Base-by-base conservation (phyloP, 2,113 vertebrate species). In the Colinus virginianus region DNA sequence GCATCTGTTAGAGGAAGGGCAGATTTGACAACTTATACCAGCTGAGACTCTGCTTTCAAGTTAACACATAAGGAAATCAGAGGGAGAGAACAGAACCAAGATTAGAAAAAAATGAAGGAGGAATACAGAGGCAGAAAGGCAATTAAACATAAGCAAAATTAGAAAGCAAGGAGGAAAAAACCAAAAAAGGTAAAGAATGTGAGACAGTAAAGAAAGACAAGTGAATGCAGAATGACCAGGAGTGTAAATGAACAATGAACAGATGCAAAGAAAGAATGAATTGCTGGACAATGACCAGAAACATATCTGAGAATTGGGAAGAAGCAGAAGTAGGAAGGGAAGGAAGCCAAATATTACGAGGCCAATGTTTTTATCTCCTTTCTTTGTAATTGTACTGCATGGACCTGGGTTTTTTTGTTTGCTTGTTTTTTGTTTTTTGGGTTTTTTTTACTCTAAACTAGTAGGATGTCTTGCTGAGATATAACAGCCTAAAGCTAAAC, bases 251-350 rank as follows among this genome's bases (percentile, higher is more conserved):
- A 88, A 77, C 23, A 49, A 63, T 4, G 63, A 83, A 59, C 83
- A 95, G 86, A 90, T 94, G 90, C 11, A 1, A 88, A 61, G 53
- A 48, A 46, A 77, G 58, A 80, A 88, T 91, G 72, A 93, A 94
- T 88, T 58, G 76, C 70, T 95, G 93, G 93, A 86, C 43, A 48
- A 25, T 22, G 22, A 72, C 89, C 91, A 96, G 75, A 90, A 89
- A 87, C 8, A 17, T 74, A 74, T 89, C 89, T 51, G 81, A 90
- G 71, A 80, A 78, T 2, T 70, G 81, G 70, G 81, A 79, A 90
- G 75, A 87, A 42, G 42, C 74, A 92, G 67, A 32, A 66, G 46
- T 87, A 34, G 69, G 72, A 84, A 81, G n/a, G 63, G 43, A 66
- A 87, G 46, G 46, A 59, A 90, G 64, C 84, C 89, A 85, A 87